Conservation (phyloP, 2,888 invertebrate genomes). For the Thecophora atra region DNA sequence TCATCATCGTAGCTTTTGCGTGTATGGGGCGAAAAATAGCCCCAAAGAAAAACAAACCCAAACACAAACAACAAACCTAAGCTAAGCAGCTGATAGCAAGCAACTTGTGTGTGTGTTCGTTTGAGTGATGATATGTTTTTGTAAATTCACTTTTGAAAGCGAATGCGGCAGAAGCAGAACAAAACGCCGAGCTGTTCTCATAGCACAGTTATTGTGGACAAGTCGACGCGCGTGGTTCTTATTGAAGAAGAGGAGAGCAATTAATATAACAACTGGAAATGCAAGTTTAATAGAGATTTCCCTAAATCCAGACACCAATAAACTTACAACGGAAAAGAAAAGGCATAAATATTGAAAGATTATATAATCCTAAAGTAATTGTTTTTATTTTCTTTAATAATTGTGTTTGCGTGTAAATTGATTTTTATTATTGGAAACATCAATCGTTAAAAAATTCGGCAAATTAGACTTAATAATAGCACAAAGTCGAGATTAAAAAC, state of each 20-base stretch:
- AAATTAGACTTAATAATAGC: background rate
- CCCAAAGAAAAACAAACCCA: background rate
- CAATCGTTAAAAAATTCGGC: background rate
- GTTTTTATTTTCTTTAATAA: background rate
- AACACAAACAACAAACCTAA: constrained; percentile 9
- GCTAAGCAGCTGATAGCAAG: constrained; percentile 1
- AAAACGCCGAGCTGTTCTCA: constrained; percentile 22
- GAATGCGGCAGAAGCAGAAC: constrained; percentile 20
- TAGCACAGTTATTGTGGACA: constrained; percentile 33
- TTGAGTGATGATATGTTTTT: background rate
- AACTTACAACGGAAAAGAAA: background rate
- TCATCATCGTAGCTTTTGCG: background rate
- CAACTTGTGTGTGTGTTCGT: background rate
- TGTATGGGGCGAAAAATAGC: background rate
- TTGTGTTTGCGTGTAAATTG: background rate
- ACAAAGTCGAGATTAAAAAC: no score
- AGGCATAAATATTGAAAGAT: background rate
- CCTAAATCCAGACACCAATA: background rate
- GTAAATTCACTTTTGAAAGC: background rate
- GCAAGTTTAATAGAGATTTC: background rate
- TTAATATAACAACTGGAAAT: background rate
- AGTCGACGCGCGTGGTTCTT: constrained; percentile 33
- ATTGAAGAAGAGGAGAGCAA: constrained; percentile 2
- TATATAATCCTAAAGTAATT: background rate
- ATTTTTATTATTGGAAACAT: background rate